phyloP scores from a whole-genome alignment of 2,113 vertebrate species.

The Nycticorax nycticorax region DNA sequence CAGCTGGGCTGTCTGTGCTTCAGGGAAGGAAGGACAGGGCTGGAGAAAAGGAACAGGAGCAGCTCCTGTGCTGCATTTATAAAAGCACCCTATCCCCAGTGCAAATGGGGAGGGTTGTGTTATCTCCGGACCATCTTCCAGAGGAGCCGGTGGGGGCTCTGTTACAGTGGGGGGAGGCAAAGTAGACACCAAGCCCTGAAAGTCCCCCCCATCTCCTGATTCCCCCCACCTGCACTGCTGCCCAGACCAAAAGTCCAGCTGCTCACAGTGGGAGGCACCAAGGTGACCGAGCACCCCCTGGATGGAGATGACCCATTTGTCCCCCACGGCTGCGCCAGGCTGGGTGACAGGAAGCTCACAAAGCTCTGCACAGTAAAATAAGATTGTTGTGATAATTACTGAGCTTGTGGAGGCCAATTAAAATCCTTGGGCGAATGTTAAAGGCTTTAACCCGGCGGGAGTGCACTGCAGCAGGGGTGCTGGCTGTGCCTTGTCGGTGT shows the following conservation, averaged over 20 bases:
- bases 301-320: background rate
- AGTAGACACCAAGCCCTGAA: background rate
- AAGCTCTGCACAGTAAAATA: background rate
- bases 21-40: background rate
- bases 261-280: background rate
- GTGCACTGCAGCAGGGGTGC: rapidly evolving
- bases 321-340: background rate
- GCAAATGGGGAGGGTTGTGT: background rate
- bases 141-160: background rate
- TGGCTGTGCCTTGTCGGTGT: background rate
- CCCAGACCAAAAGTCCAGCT: background rate
- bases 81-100: background rate
- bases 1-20: background rate
- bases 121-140: no score
- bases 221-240: background rate
- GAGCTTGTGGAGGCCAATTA: background rate
- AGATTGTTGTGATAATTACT: background rate
- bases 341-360: background rate
- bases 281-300: rapidly evolving
- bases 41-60: background rate
- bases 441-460: background rate
- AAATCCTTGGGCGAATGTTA: background rate
- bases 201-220: background rate
- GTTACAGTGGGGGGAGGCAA: background rate
- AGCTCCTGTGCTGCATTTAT: background rate